phyloP scores from a whole-genome alignment of 2,888 invertebrate genomes.

The Epistrophella euchroma region DNA sequence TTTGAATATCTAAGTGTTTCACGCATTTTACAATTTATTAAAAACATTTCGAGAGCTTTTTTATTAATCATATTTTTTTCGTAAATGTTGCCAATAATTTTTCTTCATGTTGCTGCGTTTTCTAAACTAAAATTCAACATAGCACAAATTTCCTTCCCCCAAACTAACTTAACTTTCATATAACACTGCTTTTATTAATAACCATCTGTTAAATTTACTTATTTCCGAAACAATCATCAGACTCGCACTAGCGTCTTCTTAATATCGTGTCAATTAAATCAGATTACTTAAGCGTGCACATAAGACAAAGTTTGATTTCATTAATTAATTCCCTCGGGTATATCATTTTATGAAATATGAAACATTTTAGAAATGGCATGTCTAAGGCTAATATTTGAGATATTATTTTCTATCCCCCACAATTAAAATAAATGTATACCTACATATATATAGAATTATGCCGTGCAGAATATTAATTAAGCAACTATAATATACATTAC shows the following conservation, averaged over 20 bases:
- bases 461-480: constrained; percentile 63
- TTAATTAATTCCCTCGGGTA: constrained; percentile 50
- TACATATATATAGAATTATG: not conserved
- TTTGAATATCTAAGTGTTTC: no score
- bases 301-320: constrained; percentile 41
- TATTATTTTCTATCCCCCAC: constrained; percentile 11
- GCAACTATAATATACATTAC: not conserved
- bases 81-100: no score
- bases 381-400: constrained; percentile 22
- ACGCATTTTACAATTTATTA: no score
- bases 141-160: no score
- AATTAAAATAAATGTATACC: constrained; percentile 6
- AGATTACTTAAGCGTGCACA: not conserved
- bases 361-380: constrained; percentile 46
- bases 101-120: no score
- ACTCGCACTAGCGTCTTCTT: not conserved
- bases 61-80: no score
- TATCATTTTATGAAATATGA: constrained; percentile 30
- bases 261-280: constrained; percentile 14
- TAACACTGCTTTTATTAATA: not conserved
- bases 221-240: not conserved
- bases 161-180: no score
- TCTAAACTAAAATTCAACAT: no score
- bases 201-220: not conserved
- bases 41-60: no score